A percentile compares a stretch with the other conserved stretches of the same genome.
These are phyloP conservation scores for Sus scrofa DNA, from an alignment of 2,113 vertebrate species.

Conservation along the genomic window DNA sequence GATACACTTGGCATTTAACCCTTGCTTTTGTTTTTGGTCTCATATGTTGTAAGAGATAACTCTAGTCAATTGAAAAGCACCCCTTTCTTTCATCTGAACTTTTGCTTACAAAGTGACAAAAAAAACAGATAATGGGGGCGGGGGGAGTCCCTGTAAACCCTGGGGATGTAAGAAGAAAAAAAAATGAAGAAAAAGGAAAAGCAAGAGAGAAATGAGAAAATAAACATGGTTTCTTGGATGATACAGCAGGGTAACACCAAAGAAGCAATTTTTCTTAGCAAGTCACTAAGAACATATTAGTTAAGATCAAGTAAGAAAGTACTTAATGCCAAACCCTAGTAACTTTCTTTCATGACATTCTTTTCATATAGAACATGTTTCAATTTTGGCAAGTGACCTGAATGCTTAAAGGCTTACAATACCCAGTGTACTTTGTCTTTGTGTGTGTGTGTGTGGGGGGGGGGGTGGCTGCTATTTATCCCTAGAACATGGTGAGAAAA, in stretches of 20 bases:
- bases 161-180: neutral
- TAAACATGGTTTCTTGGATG: neutral
- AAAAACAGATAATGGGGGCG: neutral
- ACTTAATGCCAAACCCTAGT: neutral
- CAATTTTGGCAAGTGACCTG: neutral
- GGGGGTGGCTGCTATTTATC: neutral
- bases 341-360: neutral
- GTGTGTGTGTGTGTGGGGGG: too few relatives aligned
- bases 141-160: neutral
- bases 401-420: neutral
- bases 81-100: neutral
- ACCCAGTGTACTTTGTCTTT: neutral
- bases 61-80: neutral
- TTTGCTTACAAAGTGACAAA: slow-evolving; percentile 14
- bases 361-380: neutral
- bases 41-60: neutral
- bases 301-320: neutral
- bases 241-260: neutral
- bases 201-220: neutral
- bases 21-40: slow-evolving; percentile 15
- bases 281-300: neutral
- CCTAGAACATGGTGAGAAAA: neutral
- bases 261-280: neutral
- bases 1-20: slow-evolving; percentile 32
- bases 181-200: neutral